Evolutionary conservation across 2,888 invertebrate species (phyloP).

Genomic region (Hirtodrosophila alboralis): DNA sequence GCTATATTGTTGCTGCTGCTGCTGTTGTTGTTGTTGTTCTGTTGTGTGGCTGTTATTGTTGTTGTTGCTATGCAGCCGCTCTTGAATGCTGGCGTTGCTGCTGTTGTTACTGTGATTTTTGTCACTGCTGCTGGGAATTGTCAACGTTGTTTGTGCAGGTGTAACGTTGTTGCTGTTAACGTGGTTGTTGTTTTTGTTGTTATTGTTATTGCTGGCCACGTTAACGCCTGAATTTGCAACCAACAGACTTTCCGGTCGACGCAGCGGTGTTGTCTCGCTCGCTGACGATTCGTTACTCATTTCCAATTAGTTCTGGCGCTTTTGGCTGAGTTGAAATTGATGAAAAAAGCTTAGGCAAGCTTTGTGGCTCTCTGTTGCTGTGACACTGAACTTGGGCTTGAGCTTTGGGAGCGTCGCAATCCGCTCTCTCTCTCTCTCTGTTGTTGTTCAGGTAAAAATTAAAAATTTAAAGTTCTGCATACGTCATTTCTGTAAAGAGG

Average conservation of each 20-base stretch:
- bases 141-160: constrained; percentile 39
- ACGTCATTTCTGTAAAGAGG: constrained; percentile 23
- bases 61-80: constrained; percentile 49
- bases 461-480: constrained; percentile 17
- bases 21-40: constrained; percentile 30
- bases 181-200: constrained; percentile 10
- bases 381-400: constrained; percentile 68
- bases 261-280: constrained; percentile 84
- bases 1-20: constrained; percentile 39
- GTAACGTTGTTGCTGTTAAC: constrained; percentile 16
- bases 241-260: constrained; percentile 75
- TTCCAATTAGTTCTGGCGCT: constrained; percentile 39
- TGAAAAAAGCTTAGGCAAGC: constrained; percentile 46
- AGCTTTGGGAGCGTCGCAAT: constrained; percentile 20
- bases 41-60: constrained; percentile 45
- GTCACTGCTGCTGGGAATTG: constrained; percentile 22
- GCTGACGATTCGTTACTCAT: constrained; percentile 84
- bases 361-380: constrained; percentile 15
- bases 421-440: constrained; percentile 22
- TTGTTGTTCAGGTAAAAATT: constrained; percentile 37
- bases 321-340: constrained; percentile 25
- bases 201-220: constrained; percentile 50
- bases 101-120: constrained; percentile 35
- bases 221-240: constrained; percentile 48
- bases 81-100: constrained; percentile 35